A percentile compares a stretch with the other conserved stretches of the same genome.
Evolutionary conservation across 2,113 vertebrate genomes (phyloP).

Genomic region (Marcusenius ussheri): DNA sequence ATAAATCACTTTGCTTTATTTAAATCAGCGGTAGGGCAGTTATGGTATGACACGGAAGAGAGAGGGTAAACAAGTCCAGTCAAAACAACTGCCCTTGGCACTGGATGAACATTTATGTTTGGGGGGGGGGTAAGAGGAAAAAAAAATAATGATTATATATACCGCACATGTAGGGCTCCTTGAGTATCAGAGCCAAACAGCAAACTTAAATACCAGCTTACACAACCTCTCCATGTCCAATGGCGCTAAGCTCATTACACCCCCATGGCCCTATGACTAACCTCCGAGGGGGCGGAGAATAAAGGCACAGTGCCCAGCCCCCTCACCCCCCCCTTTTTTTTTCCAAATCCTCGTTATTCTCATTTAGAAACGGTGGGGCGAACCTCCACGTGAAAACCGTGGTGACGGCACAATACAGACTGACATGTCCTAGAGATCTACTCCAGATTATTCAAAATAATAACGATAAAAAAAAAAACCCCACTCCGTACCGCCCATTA

Average conservation of each 20-base stretch:
- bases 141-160: conserved; percentile 38
- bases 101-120: conserved; percentile 58
- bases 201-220: conserved; percentile 51
- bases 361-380: neutral
- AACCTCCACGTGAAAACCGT: conserved; percentile 39
- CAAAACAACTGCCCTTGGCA: conserved; percentile 75
- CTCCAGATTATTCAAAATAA: neutral
- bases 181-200: conserved; percentile 55
- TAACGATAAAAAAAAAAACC: neutral
- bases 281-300: conserved; percentile 36
- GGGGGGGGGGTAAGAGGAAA: conserved; percentile 17
- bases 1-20: conserved; percentile 76
- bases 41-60: conserved; percentile 57
- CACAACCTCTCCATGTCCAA: conserved; percentile 42
- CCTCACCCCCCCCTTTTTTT: conserved; percentile 39
- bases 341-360: conserved; percentile 28
- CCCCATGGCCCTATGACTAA: conserved; percentile 19
- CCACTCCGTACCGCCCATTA: neutral
- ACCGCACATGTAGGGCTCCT: conserved; percentile 52
- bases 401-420: conserved; percentile 34
- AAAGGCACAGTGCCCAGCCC: conserved; percentile 55
- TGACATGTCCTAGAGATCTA: neutral
- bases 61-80: conserved; percentile 55
- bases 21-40: conserved; percentile 73
- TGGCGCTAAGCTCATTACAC: conserved; percentile 36